phyloP scores from a whole-genome alignment of 2,797 vertebrate species.

The Sebastes itinus region DNA sequence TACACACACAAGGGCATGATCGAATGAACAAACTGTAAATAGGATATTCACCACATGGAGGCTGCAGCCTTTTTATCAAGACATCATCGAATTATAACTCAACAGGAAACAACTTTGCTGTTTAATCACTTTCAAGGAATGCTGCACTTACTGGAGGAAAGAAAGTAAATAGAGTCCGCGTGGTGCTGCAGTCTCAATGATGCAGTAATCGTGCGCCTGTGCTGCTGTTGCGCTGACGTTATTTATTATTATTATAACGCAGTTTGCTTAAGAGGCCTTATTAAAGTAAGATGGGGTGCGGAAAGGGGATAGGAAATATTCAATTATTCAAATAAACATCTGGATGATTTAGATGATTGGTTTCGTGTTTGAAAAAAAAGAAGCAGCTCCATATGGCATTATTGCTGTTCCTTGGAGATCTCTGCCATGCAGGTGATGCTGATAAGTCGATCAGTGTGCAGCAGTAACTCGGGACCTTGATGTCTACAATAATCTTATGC shows the following conservation, averaged over 20 bases:
- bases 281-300: conserved; percentile 8
- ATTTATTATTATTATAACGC: background rate
- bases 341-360: conserved; percentile 28
- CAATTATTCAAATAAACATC: conserved; percentile 38
- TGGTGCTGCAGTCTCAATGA: conserved; percentile 11
- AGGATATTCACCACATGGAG: conserved; percentile 4
- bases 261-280: conserved; percentile 20
- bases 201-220: background rate
- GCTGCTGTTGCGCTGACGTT: background rate
- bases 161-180: background rate
- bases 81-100: conserved; percentile 12
- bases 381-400: conserved; percentile 7
- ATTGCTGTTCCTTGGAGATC: conserved; percentile 2
- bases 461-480: conserved; percentile 10
- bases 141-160: conserved; percentile 1
- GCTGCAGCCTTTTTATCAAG: conserved; percentile 5
- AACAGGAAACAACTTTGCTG: conserved; percentile 4
- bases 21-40: conserved; percentile 8
- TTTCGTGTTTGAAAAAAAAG: conserved; percentile 14
- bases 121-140: conserved; percentile 37
- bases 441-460: background rate
- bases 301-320: background rate
- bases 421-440: background rate
- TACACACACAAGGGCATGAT: conserved; percentile 16
- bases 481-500: conserved; percentile 19